These are phyloP conservation scores for Forficula auricularia DNA, from an alignment of 1,140 invertebrate species.

Conservation along the genomic window DNA sequence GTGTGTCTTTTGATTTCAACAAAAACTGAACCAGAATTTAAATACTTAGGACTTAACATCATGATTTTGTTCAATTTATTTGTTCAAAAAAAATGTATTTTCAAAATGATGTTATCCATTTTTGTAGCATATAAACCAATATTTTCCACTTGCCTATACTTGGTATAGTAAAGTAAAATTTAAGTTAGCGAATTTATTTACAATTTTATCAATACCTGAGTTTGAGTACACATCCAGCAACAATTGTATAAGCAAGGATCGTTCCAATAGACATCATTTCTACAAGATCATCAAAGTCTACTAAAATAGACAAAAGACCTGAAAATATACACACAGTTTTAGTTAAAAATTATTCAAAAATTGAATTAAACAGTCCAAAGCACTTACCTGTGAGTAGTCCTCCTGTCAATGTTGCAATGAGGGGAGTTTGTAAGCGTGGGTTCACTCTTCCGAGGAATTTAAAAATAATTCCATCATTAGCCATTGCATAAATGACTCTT, in stretches of 20 bases:
- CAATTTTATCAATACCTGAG: conserved; percentile 38
- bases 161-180: no score
- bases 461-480: conserved; percentile 38
- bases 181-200: background rate
- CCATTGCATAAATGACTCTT: conserved; percentile 40
- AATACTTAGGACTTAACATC: no score
- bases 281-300: conserved; percentile 72
- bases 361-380: conserved; percentile 7
- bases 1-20: no score
- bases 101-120: no score
- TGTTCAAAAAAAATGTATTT: no score
- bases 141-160: no score
- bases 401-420: conserved; percentile 35
- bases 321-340: conserved; percentile 18
- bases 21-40: no score
- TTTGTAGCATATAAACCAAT: no score
- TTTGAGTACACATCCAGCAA: conserved; percentile 72
- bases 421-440: conserved; percentile 33
- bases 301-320: conserved; percentile 70
- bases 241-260: conserved; percentile 78
- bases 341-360: background rate
- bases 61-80: no score
- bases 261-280: conserved; percentile 95
- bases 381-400: conserved; percentile 31
- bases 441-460: conserved; percentile 29